Evolutionary conservation across 2,888 invertebrate species (phyloP).

Genomic region (Mythimna lalbum): DNA sequence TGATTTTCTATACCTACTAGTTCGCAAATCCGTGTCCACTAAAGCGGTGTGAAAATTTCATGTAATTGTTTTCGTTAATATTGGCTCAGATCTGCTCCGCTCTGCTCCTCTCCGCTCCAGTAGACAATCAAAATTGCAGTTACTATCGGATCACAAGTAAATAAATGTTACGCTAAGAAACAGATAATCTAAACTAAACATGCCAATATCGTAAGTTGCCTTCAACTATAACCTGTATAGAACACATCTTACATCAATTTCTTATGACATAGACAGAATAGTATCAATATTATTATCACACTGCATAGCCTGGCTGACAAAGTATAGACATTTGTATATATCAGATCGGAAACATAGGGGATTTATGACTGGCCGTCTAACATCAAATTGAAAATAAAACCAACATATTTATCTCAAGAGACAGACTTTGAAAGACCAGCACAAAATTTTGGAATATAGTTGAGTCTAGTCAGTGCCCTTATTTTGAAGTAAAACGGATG

Average conservation of each 20-base stretch:
- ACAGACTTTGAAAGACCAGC: not conserved
- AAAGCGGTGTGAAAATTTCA: too few relatives aligned
- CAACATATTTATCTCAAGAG: slow-evolving; percentile 23
- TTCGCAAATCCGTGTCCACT: too few relatives aligned
- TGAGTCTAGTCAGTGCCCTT: not conserved
- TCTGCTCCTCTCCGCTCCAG: too few relatives aligned
- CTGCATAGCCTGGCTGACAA: slow-evolving; percentile 14
- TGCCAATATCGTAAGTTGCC: too few relatives aligned
- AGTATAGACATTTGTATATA: slow-evolving; percentile 39
- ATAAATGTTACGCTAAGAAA: too few relatives aligned
- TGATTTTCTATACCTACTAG: too few relatives aligned
- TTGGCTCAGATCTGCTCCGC: too few relatives aligned
- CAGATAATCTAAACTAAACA: too few relatives aligned
- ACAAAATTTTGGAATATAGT: not conserved
- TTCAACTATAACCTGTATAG: too few relatives aligned
- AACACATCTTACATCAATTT: not conserved
- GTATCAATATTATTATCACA: slow-evolving; percentile 17
- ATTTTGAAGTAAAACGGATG: not conserved
- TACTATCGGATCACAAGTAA: too few relatives aligned
- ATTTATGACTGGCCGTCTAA: slow-evolving; percentile 34
- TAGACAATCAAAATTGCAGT: too few relatives aligned
- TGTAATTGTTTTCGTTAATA: too few relatives aligned
- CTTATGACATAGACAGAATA: slow-evolving; percentile 19
- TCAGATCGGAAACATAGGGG: slow-evolving; percentile 26
- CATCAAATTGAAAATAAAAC: slow-evolving; percentile 45